Percentiles rank a stretch among this genome's conserved stretches.
Conservation (phyloP, 2,113 vertebrate species). For the Phodopus roborovskii region DNA sequence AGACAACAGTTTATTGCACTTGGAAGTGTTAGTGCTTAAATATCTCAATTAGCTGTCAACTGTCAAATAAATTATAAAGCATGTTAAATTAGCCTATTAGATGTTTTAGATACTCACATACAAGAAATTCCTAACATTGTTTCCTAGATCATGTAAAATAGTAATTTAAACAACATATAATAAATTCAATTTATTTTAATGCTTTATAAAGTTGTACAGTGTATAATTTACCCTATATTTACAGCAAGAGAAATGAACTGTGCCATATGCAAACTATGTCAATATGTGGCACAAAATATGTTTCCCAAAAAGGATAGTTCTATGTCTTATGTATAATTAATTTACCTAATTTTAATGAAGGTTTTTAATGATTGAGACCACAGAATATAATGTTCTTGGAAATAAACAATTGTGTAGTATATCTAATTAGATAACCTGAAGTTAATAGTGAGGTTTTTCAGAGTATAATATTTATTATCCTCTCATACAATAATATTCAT, state of each 20-base stretch:
- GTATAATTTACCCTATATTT: background rate
- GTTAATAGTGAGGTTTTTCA: background rate
- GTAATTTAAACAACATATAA: background rate
- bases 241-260: background rate
- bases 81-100: background rate
- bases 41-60: background rate
- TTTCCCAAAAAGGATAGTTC: background rate
- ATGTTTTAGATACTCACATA: background rate
- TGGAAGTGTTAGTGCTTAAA: background rate
- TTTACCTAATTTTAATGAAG: background rate
- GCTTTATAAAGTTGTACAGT: background rate
- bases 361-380: background rate
- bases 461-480: background rate
- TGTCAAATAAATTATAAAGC: background rate
- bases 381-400: background rate
- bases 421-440: background rate
- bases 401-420: background rate
- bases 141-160: background rate
- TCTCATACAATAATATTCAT: background rate
- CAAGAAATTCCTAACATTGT: background rate
- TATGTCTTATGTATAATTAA: background rate
- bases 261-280: background rate
- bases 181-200: background rate
- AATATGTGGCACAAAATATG: background rate
- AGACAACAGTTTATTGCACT: background rate